phyloP scores from a whole-genome alignment of 1,140 invertebrate species.

The Prorops nasuta region DNA sequence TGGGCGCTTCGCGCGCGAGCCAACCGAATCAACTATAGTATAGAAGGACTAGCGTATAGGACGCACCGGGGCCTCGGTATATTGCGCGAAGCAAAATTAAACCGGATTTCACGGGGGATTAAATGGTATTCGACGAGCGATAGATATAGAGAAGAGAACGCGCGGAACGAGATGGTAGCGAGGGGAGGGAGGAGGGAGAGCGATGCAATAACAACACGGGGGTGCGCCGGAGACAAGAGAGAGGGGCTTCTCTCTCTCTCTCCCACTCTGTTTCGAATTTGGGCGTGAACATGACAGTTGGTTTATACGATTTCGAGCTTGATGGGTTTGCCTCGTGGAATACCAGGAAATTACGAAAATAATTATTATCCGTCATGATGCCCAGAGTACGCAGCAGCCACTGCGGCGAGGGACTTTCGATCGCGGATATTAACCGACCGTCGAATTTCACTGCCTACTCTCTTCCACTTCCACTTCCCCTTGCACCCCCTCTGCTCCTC shows the following conservation, averaged over 20 bases:
- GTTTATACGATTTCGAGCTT: conserved; percentile 51
- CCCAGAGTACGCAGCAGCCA: conserved; percentile 13
- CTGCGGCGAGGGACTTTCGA: neutral
- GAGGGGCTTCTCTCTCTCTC: too few relatives aligned
- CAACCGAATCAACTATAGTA: too few relatives aligned
- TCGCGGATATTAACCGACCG: conserved; percentile 12
- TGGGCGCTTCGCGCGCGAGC: too few relatives aligned
- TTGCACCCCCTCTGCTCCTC: neutral
- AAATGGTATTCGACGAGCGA: conserved; percentile 31
- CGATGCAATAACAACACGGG: too few relatives aligned
- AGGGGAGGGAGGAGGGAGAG: too few relatives aligned
- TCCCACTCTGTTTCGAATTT: conserved; percentile 34
- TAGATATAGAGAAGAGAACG: neutral
- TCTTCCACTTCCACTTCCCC: conserved; percentile 6
- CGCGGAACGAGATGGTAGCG: too few relatives aligned
- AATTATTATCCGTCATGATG: conserved; percentile 43
- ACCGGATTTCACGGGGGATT: conserved; percentile 43
- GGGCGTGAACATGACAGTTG: conserved; percentile 47
- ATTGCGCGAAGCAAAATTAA: conserved; percentile 23
- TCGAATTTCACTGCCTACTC: conserved; percentile 12
- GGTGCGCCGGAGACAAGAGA: too few relatives aligned
- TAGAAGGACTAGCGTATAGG: too few relatives aligned
- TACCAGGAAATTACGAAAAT: conserved; percentile 53
- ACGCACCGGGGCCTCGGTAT: neutral
- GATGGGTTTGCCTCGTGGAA: conserved; percentile 38